These are phyloP conservation scores for Bombylius major DNA, from an alignment of 2,888 invertebrate genomes.

Conservation along the genomic window DNA sequence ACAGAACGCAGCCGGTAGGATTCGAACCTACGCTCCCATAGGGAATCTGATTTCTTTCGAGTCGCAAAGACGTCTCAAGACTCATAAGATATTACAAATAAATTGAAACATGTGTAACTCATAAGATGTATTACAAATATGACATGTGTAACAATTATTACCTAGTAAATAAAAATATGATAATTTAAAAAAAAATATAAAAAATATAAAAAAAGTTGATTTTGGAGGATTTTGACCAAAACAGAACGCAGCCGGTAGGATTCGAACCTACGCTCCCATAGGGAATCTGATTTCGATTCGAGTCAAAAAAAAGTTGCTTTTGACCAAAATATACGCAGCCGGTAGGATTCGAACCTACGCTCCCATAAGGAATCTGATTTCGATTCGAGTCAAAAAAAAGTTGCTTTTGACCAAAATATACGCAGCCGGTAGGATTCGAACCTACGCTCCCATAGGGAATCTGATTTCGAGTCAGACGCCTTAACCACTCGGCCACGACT, in stretches of 20 bases:
- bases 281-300: slow-evolving; percentile 60
- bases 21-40: slow-evolving; percentile 81
- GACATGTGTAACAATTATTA: slow-evolving; percentile 70
- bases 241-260: slow-evolving; percentile 61
- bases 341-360: no score
- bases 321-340: no score
- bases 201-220: neutral
- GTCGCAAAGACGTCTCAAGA: no score
- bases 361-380: no score
- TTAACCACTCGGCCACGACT: slow-evolving; percentile 39
- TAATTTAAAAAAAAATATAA: slow-evolving; percentile 4
- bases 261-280: slow-evolving; percentile 81
- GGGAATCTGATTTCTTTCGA: slow-evolving; percentile 60
- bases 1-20: slow-evolving; percentile 61
- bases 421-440: slow-evolving; percentile 78
- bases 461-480: slow-evolving; percentile 38
- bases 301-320: no score
- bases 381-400: no score
- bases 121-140: slow-evolving; percentile 57
- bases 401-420: slow-evolving; percentile 17
- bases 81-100: no score
- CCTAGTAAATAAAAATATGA: slow-evolving; percentile 40
- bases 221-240: slow-evolving; percentile 14
- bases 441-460: slow-evolving; percentile 70
- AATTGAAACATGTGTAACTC: no score